Base-by-base conservation (phyloP, 92 coral and sea anemone genomes). In the Porites evermanni region DNA sequence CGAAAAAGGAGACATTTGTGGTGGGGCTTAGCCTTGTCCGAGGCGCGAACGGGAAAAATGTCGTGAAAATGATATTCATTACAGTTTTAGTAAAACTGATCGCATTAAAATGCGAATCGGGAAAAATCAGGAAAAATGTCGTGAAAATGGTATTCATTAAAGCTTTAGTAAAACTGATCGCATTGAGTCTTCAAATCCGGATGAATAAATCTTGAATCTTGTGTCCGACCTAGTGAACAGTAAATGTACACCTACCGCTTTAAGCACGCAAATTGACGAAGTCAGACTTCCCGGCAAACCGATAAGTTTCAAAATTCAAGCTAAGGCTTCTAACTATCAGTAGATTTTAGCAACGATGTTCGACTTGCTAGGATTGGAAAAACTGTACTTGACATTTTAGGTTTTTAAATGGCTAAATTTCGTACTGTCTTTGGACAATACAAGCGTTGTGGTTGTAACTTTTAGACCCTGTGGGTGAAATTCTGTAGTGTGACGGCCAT, bases 141-240 rank as follows among this genome's bases (percentile, higher is more conserved):
- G 32, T 26, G 32, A 26, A 26, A 26, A 26, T 26, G 32, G 32
- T 26, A 26, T 26, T 26, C 3, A 26, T 26, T 26, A 26, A 2
- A 1, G 32, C 32, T 26, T 26, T 26, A 26, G 32, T 26, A 26
- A 26, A 26, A 26, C 32, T 26, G 32, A 1, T 26, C 32, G 32
- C 32, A 81, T 81, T 59, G 44, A 70, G 14, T 8, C 20, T 69
- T 6, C 5, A 10, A 52, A 81, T 56, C 86, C 86, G 86, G 71
- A 81, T 81, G 61, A 81, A 51, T 70, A 17, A 71, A 69, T 19
- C 86, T 81, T 56, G 64, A 74, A 74, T n/a, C 44, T 17, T 14
- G 71, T 63, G 69, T 81, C 86, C 86, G 86, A 67, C 67, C 19
- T 3, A 8, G 76, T 32, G n/a, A 24, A 8, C 2, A 71, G 24